Conservation (phyloP, 2,888 invertebrate genomes). For the Macrophya alboannulata region DNA sequence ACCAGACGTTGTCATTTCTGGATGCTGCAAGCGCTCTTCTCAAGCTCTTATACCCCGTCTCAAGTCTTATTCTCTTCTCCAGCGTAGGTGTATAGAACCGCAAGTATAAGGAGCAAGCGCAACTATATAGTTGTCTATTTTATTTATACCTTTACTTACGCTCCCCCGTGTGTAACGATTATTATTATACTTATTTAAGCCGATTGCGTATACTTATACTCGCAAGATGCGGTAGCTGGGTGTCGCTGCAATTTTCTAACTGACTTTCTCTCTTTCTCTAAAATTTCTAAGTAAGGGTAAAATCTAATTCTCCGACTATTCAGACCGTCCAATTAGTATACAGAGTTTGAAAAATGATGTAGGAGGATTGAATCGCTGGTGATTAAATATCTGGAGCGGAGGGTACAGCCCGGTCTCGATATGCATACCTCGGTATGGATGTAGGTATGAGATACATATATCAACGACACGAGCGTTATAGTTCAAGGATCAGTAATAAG, state of each 20-base stretch:
- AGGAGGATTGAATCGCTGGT: not conserved
- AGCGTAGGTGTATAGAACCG: no score
- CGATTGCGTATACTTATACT: not conserved
- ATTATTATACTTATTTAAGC: not conserved
- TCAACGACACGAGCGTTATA: not conserved
- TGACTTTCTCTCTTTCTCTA: not conserved
- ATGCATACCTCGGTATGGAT: not conserved
- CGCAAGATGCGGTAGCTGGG: constrained; percentile 4
- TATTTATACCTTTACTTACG: no score
- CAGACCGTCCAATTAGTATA: not conserved
- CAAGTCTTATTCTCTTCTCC: constrained; percentile 3
- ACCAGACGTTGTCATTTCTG: constrained; percentile 17
- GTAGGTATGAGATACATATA: not conserved
- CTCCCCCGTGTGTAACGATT: not conserved
- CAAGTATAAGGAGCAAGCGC: not conserved
- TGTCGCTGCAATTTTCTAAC: not conserved
- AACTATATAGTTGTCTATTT: no score
- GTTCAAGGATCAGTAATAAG: constrained; percentile 63
- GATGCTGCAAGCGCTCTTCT: not conserved
- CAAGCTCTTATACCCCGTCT: constrained; percentile 21
- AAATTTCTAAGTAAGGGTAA: not conserved
- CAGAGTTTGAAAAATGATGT: not conserved
- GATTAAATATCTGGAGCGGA: not conserved
- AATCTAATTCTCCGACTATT: not conserved
- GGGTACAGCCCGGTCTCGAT: not conserved